Evolutionary conservation across 2,888 invertebrate genomes (phyloP).

Genomic region (Drosophila fulvimacula): DNA sequence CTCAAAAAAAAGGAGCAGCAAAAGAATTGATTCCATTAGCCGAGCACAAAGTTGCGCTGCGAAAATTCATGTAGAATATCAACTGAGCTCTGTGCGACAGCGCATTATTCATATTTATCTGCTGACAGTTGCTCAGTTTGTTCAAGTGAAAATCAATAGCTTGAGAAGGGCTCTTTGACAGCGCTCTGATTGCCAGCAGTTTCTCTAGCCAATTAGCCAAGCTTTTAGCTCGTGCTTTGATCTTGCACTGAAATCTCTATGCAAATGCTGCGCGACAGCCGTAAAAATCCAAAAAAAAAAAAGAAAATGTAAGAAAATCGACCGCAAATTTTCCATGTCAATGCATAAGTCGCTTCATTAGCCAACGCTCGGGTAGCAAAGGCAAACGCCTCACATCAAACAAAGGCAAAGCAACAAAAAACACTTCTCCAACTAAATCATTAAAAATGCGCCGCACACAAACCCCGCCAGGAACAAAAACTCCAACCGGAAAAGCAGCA

Average conservation of each 20-base stretch:
- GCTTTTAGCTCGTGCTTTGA: slow-evolving; percentile 33
- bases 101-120: slow-evolving; percentile 48
- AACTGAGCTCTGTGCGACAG: slow-evolving; percentile 12
- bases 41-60: slow-evolving; percentile 31
- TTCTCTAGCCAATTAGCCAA: slow-evolving; percentile 61
- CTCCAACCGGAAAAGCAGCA: slow-evolving; percentile 33
- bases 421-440: slow-evolving; percentile 61
- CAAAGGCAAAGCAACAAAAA: slow-evolving; percentile 29
- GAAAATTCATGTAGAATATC: slow-evolving; percentile 17
- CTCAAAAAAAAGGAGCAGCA: background rate
- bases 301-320: slow-evolving; percentile 22
- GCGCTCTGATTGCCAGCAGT: slow-evolving; percentile 4
- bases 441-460: slow-evolving; percentile 59
- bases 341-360: slow-evolving; percentile 80
- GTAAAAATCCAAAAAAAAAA: slow-evolving; percentile 52
- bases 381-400: slow-evolving; percentile 59
- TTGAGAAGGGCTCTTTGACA: background rate
- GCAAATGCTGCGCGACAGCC: slow-evolving; percentile 67
- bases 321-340: slow-evolving; percentile 80
- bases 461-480: slow-evolving; percentile 23
- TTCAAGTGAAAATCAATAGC: slow-evolving; percentile 32
- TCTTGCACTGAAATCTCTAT: slow-evolving; percentile 30
- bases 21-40: slow-evolving; percentile 73
- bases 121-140: slow-evolving; percentile 6
- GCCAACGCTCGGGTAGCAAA: slow-evolving; percentile 39